phyloP scores from a whole-genome alignment of 2,797 vertebrate species.

The Mallotus villosus region DNA sequence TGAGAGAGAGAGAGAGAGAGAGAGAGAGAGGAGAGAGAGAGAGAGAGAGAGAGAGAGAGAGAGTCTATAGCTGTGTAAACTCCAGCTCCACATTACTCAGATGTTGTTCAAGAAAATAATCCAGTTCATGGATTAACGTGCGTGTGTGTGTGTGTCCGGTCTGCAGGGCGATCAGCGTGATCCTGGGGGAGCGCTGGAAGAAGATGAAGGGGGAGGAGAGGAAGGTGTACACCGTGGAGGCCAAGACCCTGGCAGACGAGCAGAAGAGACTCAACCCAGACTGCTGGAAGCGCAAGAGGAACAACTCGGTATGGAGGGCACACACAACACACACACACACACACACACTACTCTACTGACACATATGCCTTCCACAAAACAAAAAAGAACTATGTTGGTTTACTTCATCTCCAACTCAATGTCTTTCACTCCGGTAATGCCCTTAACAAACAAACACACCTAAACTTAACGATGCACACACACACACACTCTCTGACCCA shows the following conservation, averaged over 20 bases:
- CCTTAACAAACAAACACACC: neutral
- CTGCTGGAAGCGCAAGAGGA: slow-evolving; percentile 99
- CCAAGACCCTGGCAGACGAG: slow-evolving; percentile 95
- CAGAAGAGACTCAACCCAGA: slow-evolving; percentile 97
- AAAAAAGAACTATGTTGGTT: no score
- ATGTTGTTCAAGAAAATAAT: neutral
- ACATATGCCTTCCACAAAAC: neutral
- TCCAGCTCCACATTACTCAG: neutral
- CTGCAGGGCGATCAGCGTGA: slow-evolving; percentile 95
- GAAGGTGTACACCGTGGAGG: slow-evolving; percentile 89
- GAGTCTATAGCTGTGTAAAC: no score
- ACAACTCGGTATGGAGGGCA: slow-evolving; percentile 83
- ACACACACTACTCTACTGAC: neutral
- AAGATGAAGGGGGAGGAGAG: slow-evolving; percentile 96
- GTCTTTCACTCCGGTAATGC: neutral
- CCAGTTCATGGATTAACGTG: neutral
- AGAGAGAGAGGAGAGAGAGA: no score
- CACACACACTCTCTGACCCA: neutral
- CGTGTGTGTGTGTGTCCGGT: neutral
- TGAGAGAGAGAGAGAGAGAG: neutral
- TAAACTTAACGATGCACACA: no score
- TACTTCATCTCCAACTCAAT: neutral
- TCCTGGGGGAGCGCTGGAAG: slow-evolving; percentile 97
- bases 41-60: no score
- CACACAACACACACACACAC: neutral